phyloP scores from a whole-genome alignment of 1,140 invertebrate species.

The Drosophila rhopaloa region DNA sequence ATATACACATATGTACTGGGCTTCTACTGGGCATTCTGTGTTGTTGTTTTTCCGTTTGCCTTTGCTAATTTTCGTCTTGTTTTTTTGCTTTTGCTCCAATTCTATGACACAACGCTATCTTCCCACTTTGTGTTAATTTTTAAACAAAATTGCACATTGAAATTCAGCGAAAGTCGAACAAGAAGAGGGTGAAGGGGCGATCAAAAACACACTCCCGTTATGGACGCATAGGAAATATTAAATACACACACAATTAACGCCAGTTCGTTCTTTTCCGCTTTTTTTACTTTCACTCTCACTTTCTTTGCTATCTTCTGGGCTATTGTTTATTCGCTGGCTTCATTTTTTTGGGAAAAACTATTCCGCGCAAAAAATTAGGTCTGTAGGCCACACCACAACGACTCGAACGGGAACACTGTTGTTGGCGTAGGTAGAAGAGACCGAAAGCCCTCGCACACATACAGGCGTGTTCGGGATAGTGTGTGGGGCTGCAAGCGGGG shows the following conservation, averaged over 20 bases:
- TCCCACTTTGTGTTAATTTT: conserved; percentile 54
- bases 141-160: conserved; percentile 57
- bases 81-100: conserved; percentile 66
- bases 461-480: conserved; percentile 3
- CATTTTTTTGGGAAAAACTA: conserved; percentile 73
- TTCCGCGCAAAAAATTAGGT: conserved; percentile 79
- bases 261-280: conserved; percentile 34
- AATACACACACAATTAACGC: conserved; percentile 22
- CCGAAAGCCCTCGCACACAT: conserved; percentile 57
- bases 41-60: conserved; percentile 48
- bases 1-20: conserved; percentile 24
- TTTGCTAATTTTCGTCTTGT: conserved; percentile 57
- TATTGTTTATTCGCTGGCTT: conserved; percentile 66
- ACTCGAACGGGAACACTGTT: conserved; percentile 79
- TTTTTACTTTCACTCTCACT: conserved; percentile 42
- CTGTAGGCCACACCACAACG: conserved; percentile 69
- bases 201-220: conserved; percentile 49
- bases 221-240: conserved; percentile 51
- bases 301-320: conserved; percentile 36
- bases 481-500: conserved; percentile 51
- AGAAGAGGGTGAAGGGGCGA: background rate
- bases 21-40: conserved; percentile 25
- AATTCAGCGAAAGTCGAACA: conserved; percentile 15
- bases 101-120: conserved; percentile 69
- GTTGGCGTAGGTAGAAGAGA: conserved; percentile 82